Evolutionary conservation across 1,140 invertebrate genomes (phyloP).

Genomic region (Plutomurus gul): DNA sequence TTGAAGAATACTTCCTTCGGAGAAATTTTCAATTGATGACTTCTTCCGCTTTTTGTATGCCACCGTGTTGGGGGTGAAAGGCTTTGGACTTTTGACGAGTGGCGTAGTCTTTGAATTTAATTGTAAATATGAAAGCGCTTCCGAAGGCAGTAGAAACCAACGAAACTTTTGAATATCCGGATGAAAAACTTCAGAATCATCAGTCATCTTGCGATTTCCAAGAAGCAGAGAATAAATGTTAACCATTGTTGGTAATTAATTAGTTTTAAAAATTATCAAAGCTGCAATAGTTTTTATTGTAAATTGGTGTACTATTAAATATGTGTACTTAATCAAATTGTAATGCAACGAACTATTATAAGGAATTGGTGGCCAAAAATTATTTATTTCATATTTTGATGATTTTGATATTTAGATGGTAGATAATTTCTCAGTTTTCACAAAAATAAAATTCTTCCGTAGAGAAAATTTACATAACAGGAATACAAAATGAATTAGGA

Average conservation of each 20-base stretch:
- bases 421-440: no score
- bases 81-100: neutral
- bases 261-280: neutral
- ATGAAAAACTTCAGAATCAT: constrained; percentile 73
- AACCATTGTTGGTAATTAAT: no score
- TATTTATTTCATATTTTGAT: no score
- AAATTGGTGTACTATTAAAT: neutral
- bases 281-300: no score
- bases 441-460: no score
- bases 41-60: neutral
- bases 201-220: constrained; percentile 53
- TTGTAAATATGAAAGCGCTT: constrained; percentile 48
- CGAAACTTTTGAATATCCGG: constrained; percentile 69
- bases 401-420: no score
- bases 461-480: no score
- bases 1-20: neutral
- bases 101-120: neutral
- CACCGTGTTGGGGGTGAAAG: neutral
- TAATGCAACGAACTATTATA: no score
- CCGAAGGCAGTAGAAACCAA: constrained; percentile 79
- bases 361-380: no score
- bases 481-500: no score
- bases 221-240: neutral
- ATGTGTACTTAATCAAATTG: neutral
- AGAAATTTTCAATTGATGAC: neutral